phyloP scores from a whole-genome alignment of 2,797 vertebrate genomes.

The Sebastes flavidus region DNA sequence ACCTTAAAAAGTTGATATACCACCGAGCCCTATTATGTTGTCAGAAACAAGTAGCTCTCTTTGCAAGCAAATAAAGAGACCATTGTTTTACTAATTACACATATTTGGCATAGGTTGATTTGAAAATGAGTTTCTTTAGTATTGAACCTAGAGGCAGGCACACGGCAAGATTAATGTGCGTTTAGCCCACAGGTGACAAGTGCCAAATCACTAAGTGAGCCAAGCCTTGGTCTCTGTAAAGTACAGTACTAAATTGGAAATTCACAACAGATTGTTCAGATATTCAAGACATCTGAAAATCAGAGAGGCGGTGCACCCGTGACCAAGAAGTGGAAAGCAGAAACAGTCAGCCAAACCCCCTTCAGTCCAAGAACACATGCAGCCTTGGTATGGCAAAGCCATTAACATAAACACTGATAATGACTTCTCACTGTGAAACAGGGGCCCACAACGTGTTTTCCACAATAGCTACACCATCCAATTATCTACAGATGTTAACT shows the following conservation, averaged over 20 bases:
- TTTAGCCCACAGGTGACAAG: not conserved
- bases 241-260: not conserved
- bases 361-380: slow-evolving; percentile 50
- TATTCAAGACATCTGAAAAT: slow-evolving; percentile 27
- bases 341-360: slow-evolving; percentile 25
- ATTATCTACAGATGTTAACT: slow-evolving; percentile 82
- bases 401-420: slow-evolving; percentile 79
- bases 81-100: not conserved
- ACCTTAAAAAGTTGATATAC: no score
- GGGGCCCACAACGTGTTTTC: slow-evolving; percentile 69
- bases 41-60: not conserved
- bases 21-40: not conserved
- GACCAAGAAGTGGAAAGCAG: slow-evolving; percentile 34
- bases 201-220: not conserved
- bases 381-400: slow-evolving; percentile 55
- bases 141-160: not conserved
- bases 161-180: not conserved
- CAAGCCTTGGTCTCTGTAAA: not conserved
- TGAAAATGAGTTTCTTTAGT: slow-evolving; percentile 4
- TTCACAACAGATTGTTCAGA: slow-evolving; percentile 25
- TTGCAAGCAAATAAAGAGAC: not conserved
- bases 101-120: not conserved
- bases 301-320: slow-evolving; percentile 3
- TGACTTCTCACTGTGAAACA: slow-evolving; percentile 71
- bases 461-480: slow-evolving; percentile 78